Conservation (phyloP, 2,797 vertebrate species). For the Pyrocephalus nanus region DNA sequence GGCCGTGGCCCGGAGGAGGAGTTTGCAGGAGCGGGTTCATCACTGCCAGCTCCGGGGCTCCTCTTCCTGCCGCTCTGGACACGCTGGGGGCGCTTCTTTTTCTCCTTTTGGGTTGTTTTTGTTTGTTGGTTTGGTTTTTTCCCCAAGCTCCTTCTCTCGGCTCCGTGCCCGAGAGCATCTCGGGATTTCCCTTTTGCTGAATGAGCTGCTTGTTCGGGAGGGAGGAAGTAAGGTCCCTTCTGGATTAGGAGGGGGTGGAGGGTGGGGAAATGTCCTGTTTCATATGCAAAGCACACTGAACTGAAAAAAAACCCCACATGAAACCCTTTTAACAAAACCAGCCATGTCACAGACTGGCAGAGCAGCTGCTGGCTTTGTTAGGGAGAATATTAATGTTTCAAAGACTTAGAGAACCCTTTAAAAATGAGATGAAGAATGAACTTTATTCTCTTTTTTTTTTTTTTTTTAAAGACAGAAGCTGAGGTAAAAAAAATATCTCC, state of each 20-base stretch:
- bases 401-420: constrained; percentile 9
- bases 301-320: constrained; percentile 35
- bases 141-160: constrained; percentile 61
- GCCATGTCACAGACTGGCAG: constrained; percentile 72
- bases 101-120: background rate
- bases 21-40: background rate
- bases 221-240: constrained; percentile 87
- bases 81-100: background rate
- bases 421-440: background rate
- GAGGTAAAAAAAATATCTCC: background rate
- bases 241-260: constrained; percentile 77
- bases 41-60: background rate
- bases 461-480: background rate
- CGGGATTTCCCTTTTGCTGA: constrained; percentile 86
- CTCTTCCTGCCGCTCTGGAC: background rate
- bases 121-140: background rate
- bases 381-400: constrained; percentile 74
- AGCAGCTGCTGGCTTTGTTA: constrained; percentile 79
- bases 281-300: constrained; percentile 81
- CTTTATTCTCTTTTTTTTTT: background rate
- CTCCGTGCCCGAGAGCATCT: constrained; percentile 71
- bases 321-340: constrained; percentile 74
- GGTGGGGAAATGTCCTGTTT: constrained; percentile 83
- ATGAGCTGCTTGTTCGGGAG: constrained; percentile 83
- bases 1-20: background rate